Conservation (phyloP, 2,888 invertebrate species). For the Eudasyphora cyanicolor region DNA sequence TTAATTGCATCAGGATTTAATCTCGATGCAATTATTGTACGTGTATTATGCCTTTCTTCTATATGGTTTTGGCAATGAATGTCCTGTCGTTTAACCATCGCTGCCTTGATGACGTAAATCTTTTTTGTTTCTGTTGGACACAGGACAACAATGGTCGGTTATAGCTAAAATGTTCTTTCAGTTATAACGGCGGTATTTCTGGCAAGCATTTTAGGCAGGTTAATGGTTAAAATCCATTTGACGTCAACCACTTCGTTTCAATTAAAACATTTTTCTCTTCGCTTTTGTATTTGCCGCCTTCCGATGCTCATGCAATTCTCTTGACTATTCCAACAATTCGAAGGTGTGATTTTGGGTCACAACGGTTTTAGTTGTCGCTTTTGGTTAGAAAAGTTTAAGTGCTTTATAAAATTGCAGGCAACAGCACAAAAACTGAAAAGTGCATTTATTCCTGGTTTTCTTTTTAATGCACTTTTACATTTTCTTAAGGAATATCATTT, state of each 20-base stretch:
- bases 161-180: not conserved
- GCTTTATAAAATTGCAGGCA: constrained; percentile 8
- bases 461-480: constrained; percentile 22
- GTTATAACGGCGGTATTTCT: not conserved
- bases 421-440: not conserved
- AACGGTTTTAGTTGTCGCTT: not conserved
- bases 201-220: not conserved
- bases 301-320: not conserved
- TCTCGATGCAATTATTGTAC: no score
- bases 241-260: constrained; percentile 1
- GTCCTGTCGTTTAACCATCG: no score
- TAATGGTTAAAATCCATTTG: constrained; percentile 11
- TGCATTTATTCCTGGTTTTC: constrained; percentile 3
- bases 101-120: no score
- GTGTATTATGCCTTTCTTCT: no score
- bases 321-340: not conserved
- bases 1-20: no score
- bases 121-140: no score
- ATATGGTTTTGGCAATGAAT: no score
- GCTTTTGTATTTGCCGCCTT: not conserved
- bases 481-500: constrained; percentile 16
- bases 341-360: constrained; percentile 7
- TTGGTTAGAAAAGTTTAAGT: constrained; percentile 9
- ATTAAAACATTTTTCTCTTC: not conserved
- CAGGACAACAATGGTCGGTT: not conserved